A percentile compares a stretch with the other conserved stretches of the same genome.
Conservation (phyloP, 2,888 invertebrate species). For the Daptonema setosum region DNA sequence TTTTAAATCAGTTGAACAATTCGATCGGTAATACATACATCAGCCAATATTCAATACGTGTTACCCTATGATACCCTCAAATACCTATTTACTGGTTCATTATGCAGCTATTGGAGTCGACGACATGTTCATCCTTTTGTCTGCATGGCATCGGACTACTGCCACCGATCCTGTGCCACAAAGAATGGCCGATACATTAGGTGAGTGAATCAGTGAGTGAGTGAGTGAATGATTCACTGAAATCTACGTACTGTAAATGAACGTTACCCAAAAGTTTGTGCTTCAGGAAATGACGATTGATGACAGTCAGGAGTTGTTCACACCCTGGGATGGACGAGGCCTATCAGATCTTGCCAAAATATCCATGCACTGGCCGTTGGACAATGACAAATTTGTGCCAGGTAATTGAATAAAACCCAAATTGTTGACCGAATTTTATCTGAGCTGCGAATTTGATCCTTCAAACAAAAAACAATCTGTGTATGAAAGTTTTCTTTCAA, state of each 20-base stretch:
- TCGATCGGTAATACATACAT: not conserved
- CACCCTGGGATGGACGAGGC: not conserved
- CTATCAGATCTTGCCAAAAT: not conserved
- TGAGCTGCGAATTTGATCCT: no score
- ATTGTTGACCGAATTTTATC: no score
- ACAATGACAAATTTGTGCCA: not conserved
- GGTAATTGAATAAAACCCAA: no score
- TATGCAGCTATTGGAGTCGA: constrained; percentile 79
- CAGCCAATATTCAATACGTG: not conserved
- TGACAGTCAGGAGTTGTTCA: not conserved
- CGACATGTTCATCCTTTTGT: constrained; percentile 86
- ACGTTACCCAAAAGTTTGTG: no score
- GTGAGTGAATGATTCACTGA: no score
- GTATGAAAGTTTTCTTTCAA: no score
- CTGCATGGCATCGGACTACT: constrained; percentile 78
- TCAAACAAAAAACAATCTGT: no score
- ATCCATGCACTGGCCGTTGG: not conserved
- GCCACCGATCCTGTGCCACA: constrained; percentile 42
- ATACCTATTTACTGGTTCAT: no score
- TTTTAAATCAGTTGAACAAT: not conserved
- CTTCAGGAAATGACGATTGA: not conserved
- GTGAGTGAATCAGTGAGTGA: no score
- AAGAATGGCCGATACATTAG: constrained; percentile 62
- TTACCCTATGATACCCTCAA: no score
- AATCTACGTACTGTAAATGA: no score